Percentiles rank a stretch among this genome's conserved stretches.
Conservation (phyloP, 2,113 vertebrate species). For the Syngnathus typhle region DNA sequence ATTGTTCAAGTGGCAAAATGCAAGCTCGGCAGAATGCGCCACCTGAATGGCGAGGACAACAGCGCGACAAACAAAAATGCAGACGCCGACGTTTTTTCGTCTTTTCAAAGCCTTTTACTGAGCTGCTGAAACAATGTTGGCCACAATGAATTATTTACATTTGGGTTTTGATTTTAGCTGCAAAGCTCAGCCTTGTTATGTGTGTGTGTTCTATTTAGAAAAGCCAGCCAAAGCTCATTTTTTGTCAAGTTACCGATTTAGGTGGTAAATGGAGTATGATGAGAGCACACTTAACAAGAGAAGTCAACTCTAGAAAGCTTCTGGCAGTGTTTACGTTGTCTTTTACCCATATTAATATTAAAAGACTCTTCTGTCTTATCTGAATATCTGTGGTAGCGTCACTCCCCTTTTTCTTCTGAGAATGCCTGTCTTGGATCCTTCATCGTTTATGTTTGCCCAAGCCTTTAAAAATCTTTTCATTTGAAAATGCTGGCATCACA, state of each 20-base stretch:
- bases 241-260: background rate
- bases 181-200: background rate
- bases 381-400: background rate
- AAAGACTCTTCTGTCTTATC: background rate
- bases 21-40: slow-evolving; percentile 21
- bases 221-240: background rate
- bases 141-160: slow-evolving; percentile 1
- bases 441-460: background rate
- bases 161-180: background rate
- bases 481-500: background rate
- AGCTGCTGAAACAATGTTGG: background rate
- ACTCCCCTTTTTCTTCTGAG: background rate
- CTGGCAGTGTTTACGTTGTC: background rate
- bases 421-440: background rate
- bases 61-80: slow-evolving; percentile 22
- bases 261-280: background rate
- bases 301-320: background rate
- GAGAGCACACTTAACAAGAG: background rate
- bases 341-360: background rate
- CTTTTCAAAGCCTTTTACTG: slow-evolving; percentile 9
- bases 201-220: background rate
- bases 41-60: slow-evolving; percentile 14
- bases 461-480: background rate
- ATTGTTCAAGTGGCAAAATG: slow-evolving; percentile 31
- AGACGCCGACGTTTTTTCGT: slow-evolving; percentile 9